Evolutionary conservation across 2,888 invertebrate species (phyloP).

Genomic region (Azorinus chamasolen): DNA sequence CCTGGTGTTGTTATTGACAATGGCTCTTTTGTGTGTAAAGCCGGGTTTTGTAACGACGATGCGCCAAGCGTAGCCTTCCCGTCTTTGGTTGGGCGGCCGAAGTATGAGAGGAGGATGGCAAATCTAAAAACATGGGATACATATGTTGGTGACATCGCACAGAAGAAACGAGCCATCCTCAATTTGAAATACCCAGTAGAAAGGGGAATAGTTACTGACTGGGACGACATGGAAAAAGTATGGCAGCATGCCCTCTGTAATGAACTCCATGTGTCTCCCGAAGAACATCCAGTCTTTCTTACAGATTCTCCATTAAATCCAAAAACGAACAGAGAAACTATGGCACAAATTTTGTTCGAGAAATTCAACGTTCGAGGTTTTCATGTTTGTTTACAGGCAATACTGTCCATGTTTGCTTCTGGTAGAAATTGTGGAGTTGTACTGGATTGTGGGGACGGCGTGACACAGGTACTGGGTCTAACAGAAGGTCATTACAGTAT

Average conservation of each 20-base stretch:
- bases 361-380: conserved; percentile 95
- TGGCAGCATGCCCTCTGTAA: conserved; percentile 44
- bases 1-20: conserved; percentile 13
- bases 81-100: conserved; percentile 17
- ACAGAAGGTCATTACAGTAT: conserved; percentile 71
- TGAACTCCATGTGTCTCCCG: conserved; percentile 30
- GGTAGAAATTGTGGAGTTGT: conserved; percentile 99
- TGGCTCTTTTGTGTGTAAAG: conserved; percentile 15
- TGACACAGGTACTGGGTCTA: conserved; percentile 95
- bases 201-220: conserved; percentile 43
- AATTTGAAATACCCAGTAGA: conserved; percentile 25
- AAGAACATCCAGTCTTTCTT: conserved; percentile 32
- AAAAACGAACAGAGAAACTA: conserved; percentile 95
- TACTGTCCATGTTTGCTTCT: conserved; percentile 96
- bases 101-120: conserved; percentile 1
- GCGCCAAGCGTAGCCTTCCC: background rate
- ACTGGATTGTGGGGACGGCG: conserved; percentile 97
- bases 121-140: background rate
- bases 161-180: conserved; percentile 4
- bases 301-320: conserved; percentile 89
- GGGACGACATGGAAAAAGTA: conserved; percentile 52
- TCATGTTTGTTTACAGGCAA: conserved; percentile 97
- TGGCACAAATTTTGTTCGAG: conserved; percentile 60
- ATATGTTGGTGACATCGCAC: conserved; percentile 6
- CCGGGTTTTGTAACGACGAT: conserved; percentile 11